A percentile compares a stretch with the other conserved stretches of the same genome.
phyloP scores from a whole-genome alignment of 2,888 invertebrate genomes.

The Hylaea fasciaria region DNA sequence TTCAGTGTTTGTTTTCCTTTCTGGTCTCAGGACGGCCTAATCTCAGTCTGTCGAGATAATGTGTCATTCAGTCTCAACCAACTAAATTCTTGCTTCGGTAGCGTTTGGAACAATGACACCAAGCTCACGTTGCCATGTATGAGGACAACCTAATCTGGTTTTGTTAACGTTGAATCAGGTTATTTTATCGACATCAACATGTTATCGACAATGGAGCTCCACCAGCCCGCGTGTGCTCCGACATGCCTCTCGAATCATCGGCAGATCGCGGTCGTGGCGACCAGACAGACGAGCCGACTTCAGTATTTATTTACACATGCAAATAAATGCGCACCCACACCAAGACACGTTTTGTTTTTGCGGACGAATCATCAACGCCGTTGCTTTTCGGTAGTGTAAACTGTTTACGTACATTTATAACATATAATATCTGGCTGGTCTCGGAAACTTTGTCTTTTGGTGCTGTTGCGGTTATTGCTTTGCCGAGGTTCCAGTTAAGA shows the following conservation, averaged over 20 bases:
- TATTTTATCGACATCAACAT: slow-evolving; percentile 30
- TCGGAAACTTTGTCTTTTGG: neutral
- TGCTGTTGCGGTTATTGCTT: neutral
- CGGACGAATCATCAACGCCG: slow-evolving; percentile 31
- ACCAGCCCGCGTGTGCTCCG: slow-evolving; percentile 41
- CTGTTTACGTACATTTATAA: slow-evolving; percentile 1
- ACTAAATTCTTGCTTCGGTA: too few relatives aligned
- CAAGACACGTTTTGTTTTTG: slow-evolving; percentile 37
- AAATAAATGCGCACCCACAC: slow-evolving; percentile 54
- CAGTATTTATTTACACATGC: slow-evolving; percentile 75
- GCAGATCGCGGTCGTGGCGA: slow-evolving; percentile 21
- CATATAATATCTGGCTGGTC: neutral
- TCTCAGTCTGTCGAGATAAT: too few relatives aligned
- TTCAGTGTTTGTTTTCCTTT: too few relatives aligned
- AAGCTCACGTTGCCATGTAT: too few relatives aligned
- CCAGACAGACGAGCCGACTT: slow-evolving; percentile 43
- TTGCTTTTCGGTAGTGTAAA: slow-evolving; percentile 26
- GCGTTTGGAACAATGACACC: too few relatives aligned
- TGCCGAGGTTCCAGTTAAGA: too few relatives aligned
- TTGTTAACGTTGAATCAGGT: too few relatives aligned
- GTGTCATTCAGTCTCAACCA: too few relatives aligned
- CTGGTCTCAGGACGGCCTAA: too few relatives aligned
- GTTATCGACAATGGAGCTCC: slow-evolving; percentile 30
- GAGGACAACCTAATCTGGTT: too few relatives aligned
- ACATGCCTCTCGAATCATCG: slow-evolving; percentile 31